phyloP scores from a whole-genome alignment of 2,888 invertebrate genomes.

The Dryocosmus kuriphilus region DNA sequence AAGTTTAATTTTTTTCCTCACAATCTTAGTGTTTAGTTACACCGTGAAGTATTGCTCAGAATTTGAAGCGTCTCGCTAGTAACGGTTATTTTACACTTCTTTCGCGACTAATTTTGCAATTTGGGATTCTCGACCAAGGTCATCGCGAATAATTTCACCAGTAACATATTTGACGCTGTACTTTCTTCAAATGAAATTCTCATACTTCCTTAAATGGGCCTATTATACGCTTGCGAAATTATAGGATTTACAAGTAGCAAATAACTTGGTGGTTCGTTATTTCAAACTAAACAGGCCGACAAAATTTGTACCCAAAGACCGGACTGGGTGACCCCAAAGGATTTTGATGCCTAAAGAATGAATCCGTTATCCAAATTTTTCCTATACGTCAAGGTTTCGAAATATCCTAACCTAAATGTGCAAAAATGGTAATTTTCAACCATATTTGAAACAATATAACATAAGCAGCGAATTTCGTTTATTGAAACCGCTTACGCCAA shows the following conservation, averaged over 20 bases:
- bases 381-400: no score
- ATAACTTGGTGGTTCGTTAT: not conserved
- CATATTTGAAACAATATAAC: no score
- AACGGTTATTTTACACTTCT: not conserved
- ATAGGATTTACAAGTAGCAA: not conserved
- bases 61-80: not conserved
- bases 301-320: no score
- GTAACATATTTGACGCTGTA: not conserved
- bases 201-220: not conserved
- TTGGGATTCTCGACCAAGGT: slow-evolving; percentile 16
- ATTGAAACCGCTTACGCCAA: no score
- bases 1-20: slow-evolving; percentile 11
- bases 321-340: no score
- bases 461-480: no score
- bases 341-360: no score
- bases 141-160: slow-evolving; percentile 14
- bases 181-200: slow-evolving; percentile 7
- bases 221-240: slow-evolving; percentile 15
- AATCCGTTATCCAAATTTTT: no score
- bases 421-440: no score
- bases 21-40: not conserved
- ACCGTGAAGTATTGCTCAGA: not conserved
- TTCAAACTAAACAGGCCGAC: no score
- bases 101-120: not conserved
- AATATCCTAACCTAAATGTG: no score